Conservation (phyloP, 2,113 vertebrate genomes). For the Neolamprologus toae region DNA sequence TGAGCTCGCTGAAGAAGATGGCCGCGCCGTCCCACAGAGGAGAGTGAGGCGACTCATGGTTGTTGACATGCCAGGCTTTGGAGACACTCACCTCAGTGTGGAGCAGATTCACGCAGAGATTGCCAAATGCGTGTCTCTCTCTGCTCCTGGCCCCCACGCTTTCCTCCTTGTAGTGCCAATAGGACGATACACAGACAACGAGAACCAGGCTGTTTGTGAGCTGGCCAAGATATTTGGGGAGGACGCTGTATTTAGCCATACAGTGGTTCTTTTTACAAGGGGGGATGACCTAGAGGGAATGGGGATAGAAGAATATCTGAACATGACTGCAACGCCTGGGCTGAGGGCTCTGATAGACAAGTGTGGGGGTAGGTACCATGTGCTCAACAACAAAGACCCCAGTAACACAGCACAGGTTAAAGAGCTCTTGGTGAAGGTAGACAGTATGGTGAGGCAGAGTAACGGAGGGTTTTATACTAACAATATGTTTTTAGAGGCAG, state of each 20-base stretch:
- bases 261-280: slow-evolving; percentile 67
- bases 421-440: slow-evolving; percentile 60
- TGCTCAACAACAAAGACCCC: slow-evolving; percentile 67
- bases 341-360: slow-evolving; percentile 58
- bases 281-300: slow-evolving; percentile 63
- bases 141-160: slow-evolving; percentile 66
- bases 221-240: slow-evolving; percentile 62
- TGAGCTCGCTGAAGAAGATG: slow-evolving; percentile 12
- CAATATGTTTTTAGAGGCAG: slow-evolving; percentile 53
- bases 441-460: slow-evolving; percentile 49
- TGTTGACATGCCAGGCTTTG: slow-evolving; percentile 74
- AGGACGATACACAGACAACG: slow-evolving; percentile 64
- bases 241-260: slow-evolving; percentile 57
- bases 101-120: slow-evolving; percentile 57
- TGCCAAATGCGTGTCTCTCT: slow-evolving; percentile 62
- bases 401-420: slow-evolving; percentile 51
- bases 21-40: not conserved
- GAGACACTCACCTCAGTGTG: slow-evolving; percentile 59
- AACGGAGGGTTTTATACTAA: slow-evolving; percentile 59
- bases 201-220: slow-evolving; percentile 43
- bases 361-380: slow-evolving; percentile 68
- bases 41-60: slow-evolving; percentile 42
- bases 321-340: slow-evolving; percentile 29
- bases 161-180: slow-evolving; percentile 72
- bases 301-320: slow-evolving; percentile 54